Percentiles rank a stretch among this genome's conserved stretches.
Evolutionary conservation across 2,888 invertebrate species (phyloP).

Genomic region (Troglohyphantes excavatus): DNA sequence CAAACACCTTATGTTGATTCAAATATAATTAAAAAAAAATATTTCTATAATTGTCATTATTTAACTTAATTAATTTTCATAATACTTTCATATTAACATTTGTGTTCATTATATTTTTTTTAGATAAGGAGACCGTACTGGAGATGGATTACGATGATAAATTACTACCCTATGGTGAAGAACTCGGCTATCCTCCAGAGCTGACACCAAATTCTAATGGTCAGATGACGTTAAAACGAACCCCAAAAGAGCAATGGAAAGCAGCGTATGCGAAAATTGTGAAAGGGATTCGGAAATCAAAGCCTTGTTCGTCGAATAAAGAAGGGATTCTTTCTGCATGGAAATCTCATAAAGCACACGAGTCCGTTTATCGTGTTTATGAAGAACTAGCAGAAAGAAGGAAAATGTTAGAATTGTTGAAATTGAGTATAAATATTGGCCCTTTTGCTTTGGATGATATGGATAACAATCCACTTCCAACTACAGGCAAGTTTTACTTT

Average conservation of each 20-base stretch:
- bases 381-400: slow-evolving; percentile 73
- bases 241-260: slow-evolving; percentile 75
- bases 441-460: slow-evolving; percentile 45
- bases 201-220: background rate
- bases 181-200: slow-evolving; percentile 54
- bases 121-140: background rate
- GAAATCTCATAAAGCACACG: slow-evolving; percentile 67
- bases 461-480: slow-evolving; percentile 52
- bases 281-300: slow-evolving; percentile 25
- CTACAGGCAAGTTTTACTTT: slow-evolving; percentile 51
- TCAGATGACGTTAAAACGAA: background rate
- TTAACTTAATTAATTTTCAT: too few species aligned
- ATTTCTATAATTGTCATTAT: too few species aligned
- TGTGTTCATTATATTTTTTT: too few species aligned
- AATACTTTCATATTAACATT: too few species aligned
- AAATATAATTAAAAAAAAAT: too few species aligned
- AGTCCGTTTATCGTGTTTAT: slow-evolving; percentile 70
- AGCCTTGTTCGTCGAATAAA: slow-evolving; percentile 9
- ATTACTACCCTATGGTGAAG: slow-evolving; percentile 53
- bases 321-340: slow-evolving; percentile 41
- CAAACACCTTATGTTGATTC: too few species aligned
- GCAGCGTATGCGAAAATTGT: slow-evolving; percentile 48
- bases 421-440: slow-evolving; percentile 72
- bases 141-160: slow-evolving; percentile 32
- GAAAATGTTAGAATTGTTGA: slow-evolving; percentile 74